A percentile compares a stretch with the other conserved stretches of the same genome.
phyloP scores from a whole-genome alignment of 2,113 vertebrate genomes.

The Calidris pygmaea region DNA sequence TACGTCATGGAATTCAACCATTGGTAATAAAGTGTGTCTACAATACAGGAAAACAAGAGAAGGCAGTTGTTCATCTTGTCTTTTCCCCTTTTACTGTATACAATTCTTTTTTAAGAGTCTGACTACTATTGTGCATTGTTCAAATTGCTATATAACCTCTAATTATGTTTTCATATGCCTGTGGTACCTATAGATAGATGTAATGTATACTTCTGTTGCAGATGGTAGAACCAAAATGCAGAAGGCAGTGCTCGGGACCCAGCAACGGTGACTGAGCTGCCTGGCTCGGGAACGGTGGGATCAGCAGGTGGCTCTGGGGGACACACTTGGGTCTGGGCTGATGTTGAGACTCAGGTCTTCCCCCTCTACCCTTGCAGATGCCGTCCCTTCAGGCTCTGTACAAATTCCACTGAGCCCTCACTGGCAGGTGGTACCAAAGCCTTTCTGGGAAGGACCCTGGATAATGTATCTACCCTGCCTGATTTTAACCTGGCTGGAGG shows the following conservation, averaged over 20 bases:
- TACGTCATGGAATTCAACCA: fast-evolving
- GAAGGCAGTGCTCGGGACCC: not conserved
- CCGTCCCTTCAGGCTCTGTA: not conserved
- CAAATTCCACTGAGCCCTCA: not conserved
- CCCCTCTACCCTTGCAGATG: not conserved
- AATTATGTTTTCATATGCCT: not conserved
- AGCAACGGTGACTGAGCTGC: not conserved
- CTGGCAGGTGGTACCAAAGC: not conserved
- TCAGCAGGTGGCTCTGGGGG: not conserved
- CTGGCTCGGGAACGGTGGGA: not conserved
- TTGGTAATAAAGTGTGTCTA: not conserved
- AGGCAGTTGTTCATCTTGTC: not conserved
- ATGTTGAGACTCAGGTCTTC: not conserved
- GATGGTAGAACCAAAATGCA: not conserved
- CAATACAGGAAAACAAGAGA: not conserved
- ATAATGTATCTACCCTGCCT: not conserved
- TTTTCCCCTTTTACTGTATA: not conserved
- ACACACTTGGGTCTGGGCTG: not conserved
- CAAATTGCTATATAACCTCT: not conserved
- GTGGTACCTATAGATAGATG: not conserved
- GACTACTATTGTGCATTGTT: not conserved
- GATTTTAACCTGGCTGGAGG: not conserved
- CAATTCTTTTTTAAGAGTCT: not conserved
- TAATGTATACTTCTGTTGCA: not conserved
- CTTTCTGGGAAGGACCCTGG: not conserved